Conservation (phyloP, 2,888 invertebrate species). For the Thymelicus sylvestris region DNA sequence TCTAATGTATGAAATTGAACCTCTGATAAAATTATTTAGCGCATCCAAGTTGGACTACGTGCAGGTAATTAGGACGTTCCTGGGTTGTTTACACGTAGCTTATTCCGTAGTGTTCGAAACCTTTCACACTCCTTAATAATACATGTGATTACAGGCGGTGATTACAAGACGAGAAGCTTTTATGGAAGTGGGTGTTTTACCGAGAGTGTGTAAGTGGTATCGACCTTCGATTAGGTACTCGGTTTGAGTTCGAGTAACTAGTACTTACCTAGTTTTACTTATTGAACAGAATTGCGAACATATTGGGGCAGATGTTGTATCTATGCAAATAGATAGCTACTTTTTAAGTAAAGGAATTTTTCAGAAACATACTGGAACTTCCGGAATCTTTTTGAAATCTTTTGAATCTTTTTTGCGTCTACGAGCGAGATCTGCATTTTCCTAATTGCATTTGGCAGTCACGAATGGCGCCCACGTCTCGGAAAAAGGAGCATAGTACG, state of each 20-base stretch:
- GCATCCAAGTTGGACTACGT: neutral
- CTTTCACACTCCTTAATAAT: constrained; percentile 28
- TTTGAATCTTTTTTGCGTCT: no score
- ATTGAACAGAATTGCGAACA: no score
- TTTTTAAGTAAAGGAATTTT: no score
- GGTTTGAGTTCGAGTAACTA: neutral
- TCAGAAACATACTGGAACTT: no score
- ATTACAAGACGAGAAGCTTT: constrained; percentile 27
- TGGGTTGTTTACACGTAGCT: constrained; percentile 20
- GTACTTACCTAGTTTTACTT: no score
- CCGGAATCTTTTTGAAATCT: no score
- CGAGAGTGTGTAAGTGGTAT: constrained; percentile 8
- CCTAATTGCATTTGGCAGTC: no score
- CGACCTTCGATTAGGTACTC: constrained; percentile 1
- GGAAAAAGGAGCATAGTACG: no score
- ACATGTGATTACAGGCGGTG: constrained; percentile 20
- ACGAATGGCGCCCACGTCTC: no score
- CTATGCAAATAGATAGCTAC: no score
- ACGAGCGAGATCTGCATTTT: no score
- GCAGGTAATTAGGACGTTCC: constrained; percentile 3
- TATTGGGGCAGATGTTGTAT: no score
- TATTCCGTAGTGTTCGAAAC: constrained; percentile 1
- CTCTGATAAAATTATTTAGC: constrained; percentile 3
- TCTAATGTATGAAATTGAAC: constrained; percentile 2
- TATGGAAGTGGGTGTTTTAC: constrained; percentile 27